Evolutionary conservation across 2,888 invertebrate species (phyloP).

Genomic region (Hirtodrosophila cameraria): DNA sequence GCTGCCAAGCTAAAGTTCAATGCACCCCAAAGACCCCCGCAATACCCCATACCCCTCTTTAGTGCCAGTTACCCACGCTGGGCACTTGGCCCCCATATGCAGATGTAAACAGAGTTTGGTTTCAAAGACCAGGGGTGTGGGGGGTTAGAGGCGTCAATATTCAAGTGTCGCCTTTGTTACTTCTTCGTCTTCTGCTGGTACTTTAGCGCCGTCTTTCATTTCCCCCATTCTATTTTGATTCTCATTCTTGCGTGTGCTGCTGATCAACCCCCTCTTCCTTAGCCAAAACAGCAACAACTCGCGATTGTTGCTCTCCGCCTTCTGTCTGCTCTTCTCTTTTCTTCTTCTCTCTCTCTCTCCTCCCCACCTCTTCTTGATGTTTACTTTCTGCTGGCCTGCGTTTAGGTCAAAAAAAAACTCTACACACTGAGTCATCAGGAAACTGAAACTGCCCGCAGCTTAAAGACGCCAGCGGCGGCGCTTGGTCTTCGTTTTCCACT

Average conservation of each 20-base stretch:
- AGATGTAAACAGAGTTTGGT: conserved; percentile 6
- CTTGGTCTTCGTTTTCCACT: conserved; percentile 40
- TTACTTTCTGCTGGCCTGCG: conserved; percentile 21
- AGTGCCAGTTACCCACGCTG: neutral
- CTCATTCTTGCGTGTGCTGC: conserved; percentile 29
- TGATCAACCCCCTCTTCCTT: conserved; percentile 10
- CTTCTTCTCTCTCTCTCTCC: conserved; percentile 12
- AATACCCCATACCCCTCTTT: neutral
- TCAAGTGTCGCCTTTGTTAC: conserved; percentile 28
- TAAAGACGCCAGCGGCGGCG: conserved; percentile 34
- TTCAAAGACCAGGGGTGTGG: neutral
- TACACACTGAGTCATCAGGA: conserved; percentile 59
- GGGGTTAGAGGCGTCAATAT: conserved; percentile 13
- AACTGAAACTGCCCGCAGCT: conserved; percentile 54
- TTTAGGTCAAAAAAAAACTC: conserved; percentile 21
- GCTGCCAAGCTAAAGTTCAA: conserved; percentile 46
- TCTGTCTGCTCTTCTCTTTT: conserved; percentile 13
- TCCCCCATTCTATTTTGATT: conserved; percentile 54
- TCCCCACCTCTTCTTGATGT: conserved; percentile 23
- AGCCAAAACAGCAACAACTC: neutral
- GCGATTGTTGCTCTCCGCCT: conserved; percentile 8
- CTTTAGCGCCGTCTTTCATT: conserved; percentile 35
- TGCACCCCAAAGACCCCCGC: conserved; percentile 19
- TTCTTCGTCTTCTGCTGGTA: conserved; percentile 12
- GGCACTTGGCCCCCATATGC: conserved; percentile 12